Evolutionary conservation across 1,140 invertebrate species (phyloP).

Genomic region (Bicyclus anynana): DNA sequence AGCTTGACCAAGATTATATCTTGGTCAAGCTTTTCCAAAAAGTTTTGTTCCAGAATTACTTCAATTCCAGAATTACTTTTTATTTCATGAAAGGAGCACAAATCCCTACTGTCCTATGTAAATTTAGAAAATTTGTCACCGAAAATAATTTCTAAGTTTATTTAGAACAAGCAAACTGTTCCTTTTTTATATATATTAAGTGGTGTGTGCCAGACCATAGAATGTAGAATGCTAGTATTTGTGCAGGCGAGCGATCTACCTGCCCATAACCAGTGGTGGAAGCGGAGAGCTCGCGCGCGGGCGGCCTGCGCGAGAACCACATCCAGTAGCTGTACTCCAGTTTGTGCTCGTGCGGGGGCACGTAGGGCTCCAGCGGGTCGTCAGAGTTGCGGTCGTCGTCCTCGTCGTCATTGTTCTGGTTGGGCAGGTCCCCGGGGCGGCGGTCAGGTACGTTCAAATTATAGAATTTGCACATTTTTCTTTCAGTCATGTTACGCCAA

Average conservation of each 20-base stretch:
- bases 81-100: too few species aligned
- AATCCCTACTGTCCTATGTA: too few species aligned
- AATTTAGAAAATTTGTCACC: too few species aligned
- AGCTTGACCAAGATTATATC: too few species aligned
- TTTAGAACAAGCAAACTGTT: too few species aligned
- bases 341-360: conserved; percentile 88
- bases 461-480: conserved; percentile 76
- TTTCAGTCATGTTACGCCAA: conserved; percentile 73
- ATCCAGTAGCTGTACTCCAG: conserved; percentile 93
- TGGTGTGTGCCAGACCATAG: neutral
- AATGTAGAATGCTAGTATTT: neutral
- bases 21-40: too few species aligned
- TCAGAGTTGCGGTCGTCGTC: conserved; percentile 60
- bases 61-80: too few species aligned
- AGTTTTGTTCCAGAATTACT: too few species aligned
- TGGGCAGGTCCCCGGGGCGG: conserved; percentile 54
- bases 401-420: conserved; percentile 48
- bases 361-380: conserved; percentile 77
- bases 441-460: conserved; percentile 73
- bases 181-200: too few species aligned
- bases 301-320: conserved; percentile 89
- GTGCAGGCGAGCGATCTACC: conserved; percentile 31
- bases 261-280: conserved; percentile 69
- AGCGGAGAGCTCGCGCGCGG: conserved; percentile 56
- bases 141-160: too few species aligned